Evolutionary conservation across 2,888 invertebrate species (phyloP), one percentile per base, ranked within the genome.

Genomic region (Lucinisca nassula): DNA sequence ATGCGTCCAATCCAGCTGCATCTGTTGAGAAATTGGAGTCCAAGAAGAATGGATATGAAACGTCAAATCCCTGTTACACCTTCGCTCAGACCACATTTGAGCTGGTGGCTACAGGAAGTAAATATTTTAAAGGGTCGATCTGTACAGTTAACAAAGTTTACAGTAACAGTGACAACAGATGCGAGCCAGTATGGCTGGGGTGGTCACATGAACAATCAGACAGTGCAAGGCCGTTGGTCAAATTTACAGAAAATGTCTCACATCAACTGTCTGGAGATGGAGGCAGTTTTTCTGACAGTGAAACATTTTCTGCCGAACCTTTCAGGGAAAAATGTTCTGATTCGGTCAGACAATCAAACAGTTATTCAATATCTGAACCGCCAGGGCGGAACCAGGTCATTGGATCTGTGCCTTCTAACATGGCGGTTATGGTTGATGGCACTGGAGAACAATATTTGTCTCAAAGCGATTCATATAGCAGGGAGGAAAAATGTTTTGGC

Each of bases 1-100:
- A 87, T 87, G 87, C 75, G 87, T 51, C 87, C 83, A 24, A 75
- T 81, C 73, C 85, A 81, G 49, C 45, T 81, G 8, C 77, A 45
- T 45, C 14, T 45, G 45, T 45, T 45, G 45, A 45, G n/a, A 45
- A 45, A 45, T 14, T 45, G 45, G 84, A 84, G 40, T 1, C 82
- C 81, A 55, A 17, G 35, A 55, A 27, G 27, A 37, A 49, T 70
- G 55, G 61, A 32, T 58, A 21, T 81, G 58, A 78, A 81, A 17
- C 49, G 67, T 67, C 37, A 8, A 49, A 70, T 75, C 14, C 70
- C 51, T 24, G 37, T 27, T 74, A 58, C 37, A 49, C 67, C 49
- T 35, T 58, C 82, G 40, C 82, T 86, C n/a, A 51, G 17, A 40
- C 30, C 3, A 61, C 67, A 79, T 58, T 40, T 82, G 37, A 40